Conservation (phyloP, 2,888 invertebrate species). For the Zaprionus obscuricornis region DNA sequence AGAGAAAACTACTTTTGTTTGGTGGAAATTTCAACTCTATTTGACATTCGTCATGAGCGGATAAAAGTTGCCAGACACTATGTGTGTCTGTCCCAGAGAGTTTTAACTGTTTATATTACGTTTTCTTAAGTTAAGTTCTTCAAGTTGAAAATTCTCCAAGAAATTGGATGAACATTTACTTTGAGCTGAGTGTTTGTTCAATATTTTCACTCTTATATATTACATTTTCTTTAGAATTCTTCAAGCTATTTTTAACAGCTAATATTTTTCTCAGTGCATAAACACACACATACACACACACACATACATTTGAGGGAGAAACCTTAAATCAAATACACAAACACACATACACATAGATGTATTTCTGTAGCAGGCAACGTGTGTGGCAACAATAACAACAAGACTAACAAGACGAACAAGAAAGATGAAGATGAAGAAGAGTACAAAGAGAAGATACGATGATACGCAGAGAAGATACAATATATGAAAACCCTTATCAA, state of each 20-base stretch:
- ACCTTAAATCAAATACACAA: not conserved
- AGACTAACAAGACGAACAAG: constrained; percentile 4
- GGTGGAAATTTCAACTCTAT: too few species aligned
- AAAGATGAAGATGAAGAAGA: constrained; percentile 7
- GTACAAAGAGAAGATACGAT: not conserved
- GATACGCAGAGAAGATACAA: constrained; percentile 18
- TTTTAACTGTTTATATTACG: too few species aligned
- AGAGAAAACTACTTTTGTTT: too few species aligned
- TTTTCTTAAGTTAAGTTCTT: too few species aligned
- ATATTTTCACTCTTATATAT: too few species aligned
- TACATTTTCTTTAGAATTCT: too few species aligned
- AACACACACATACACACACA: constrained; percentile 2
- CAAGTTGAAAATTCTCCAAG: too few species aligned
- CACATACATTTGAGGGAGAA: not conserved
- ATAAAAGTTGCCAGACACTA: too few species aligned
- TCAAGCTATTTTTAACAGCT: constrained; percentile 15
- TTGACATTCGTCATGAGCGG: too few species aligned
- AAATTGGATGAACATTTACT: too few species aligned
- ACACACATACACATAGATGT: not conserved
- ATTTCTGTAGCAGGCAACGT: constrained; percentile 20
- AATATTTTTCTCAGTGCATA: constrained; percentile 4
- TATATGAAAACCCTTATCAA: constrained; percentile 59
- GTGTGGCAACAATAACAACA: constrained; percentile 44
- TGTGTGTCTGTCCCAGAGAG: too few species aligned
- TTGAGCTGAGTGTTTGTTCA: too few species aligned